Evolutionary conservation across 2,113 vertebrate genomes (phyloP).

Genomic region (Formicarius rufipectus): DNA sequence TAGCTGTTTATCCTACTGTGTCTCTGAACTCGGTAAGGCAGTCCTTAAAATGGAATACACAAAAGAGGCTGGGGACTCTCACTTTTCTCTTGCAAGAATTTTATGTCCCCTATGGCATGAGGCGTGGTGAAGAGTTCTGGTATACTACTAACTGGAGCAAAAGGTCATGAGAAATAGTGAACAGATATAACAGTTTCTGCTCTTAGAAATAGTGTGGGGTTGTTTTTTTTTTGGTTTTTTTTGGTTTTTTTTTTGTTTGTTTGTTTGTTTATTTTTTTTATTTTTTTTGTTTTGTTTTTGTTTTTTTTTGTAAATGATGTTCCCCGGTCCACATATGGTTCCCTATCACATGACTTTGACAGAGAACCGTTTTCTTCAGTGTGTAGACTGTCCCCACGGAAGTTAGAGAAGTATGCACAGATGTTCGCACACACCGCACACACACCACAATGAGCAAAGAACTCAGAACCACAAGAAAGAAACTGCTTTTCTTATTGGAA

Average conservation of each 20-base stretch:
- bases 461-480: neutral
- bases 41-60: neutral
- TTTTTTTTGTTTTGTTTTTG: too few relatives aligned
- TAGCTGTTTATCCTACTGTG: neutral
- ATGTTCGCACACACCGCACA: neutral
- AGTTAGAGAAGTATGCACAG: neutral
- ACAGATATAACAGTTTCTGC: neutral
- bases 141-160: neutral
- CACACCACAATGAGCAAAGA: accelerated
- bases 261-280: too few relatives aligned
- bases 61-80: neutral
- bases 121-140: neutral
- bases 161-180: neutral
- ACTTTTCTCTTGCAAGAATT: neutral
- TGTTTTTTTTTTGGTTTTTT: too few relatives aligned
- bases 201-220: neutral
- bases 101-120: too few relatives aligned
- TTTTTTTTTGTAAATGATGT: neutral
- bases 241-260: too few relatives aligned
- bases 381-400: neutral
- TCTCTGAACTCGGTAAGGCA: neutral
- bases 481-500: neutral
- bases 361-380: neutral
- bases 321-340: neutral
- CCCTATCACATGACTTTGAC: neutral